A percentile compares a stretch with the other conserved stretches of the same genome.
phyloP scores from a whole-genome alignment of 2,888 invertebrate genomes.

The Ochropleura plecta region DNA sequence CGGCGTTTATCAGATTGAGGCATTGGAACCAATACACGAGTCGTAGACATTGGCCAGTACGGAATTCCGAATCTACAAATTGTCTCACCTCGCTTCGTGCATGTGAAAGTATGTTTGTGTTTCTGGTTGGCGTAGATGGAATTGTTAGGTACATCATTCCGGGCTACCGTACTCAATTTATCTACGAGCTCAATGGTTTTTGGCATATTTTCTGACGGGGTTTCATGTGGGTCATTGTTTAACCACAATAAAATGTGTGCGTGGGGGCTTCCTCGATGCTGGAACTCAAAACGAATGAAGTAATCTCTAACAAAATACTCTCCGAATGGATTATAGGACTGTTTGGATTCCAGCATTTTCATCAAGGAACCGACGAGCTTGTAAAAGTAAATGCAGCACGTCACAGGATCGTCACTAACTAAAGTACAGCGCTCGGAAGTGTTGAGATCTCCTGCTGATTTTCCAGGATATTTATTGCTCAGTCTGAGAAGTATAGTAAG shows the following conservation, averaged over 20 bases:
- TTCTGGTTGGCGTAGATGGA: slow-evolving; percentile 17
- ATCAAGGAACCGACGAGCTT: slow-evolving; percentile 12
- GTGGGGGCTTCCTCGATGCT: slow-evolving; percentile 20
- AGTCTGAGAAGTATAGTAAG: slow-evolving; percentile 7
- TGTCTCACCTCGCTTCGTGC: slow-evolving; percentile 20
- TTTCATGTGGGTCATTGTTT: not conserved
- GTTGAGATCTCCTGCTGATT: slow-evolving; percentile 1
- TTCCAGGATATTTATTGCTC: slow-evolving; percentile 16
- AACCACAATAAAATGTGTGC: slow-evolving; percentile 21
- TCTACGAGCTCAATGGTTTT: slow-evolving; percentile 10
- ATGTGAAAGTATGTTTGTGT: slow-evolving; percentile 17
- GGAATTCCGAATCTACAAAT: slow-evolving; percentile 22
- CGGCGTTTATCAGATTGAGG: slow-evolving; percentile 18
- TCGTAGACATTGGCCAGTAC: slow-evolving; percentile 16
- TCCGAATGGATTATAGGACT: slow-evolving; percentile 3
- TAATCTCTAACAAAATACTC: slow-evolving; percentile 11
- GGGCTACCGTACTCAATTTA: not conserved
- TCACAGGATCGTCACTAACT: slow-evolving; percentile 21
- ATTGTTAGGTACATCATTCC: slow-evolving; percentile 1
- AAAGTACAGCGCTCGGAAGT: slow-evolving; percentile 1
- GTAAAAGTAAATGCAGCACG: slow-evolving; percentile 23
- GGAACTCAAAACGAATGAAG: slow-evolving; percentile 18
- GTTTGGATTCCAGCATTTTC: slow-evolving; percentile 21
- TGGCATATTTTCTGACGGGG: slow-evolving; percentile 29
- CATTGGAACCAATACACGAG: slow-evolving; percentile 10